Evolutionary conservation across 2,888 invertebrate genomes (phyloP).

Genomic region (Buathra laborator): DNA sequence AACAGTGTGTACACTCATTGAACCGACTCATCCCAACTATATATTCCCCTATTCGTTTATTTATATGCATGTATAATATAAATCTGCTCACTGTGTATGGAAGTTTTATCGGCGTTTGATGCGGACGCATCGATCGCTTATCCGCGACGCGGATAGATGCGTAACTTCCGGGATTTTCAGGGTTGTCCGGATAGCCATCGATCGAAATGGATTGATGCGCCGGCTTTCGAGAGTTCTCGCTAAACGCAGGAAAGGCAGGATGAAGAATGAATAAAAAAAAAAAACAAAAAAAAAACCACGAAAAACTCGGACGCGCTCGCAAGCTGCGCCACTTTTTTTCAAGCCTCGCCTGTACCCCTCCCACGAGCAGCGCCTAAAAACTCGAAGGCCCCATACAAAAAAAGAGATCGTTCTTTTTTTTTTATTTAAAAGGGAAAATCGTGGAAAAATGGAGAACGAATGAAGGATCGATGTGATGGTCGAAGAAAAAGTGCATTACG

Average conservation of each 20-base stretch:
- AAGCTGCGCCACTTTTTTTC: constrained; percentile 75
- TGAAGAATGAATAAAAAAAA: constrained; percentile 8
- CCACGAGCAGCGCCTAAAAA: constrained; percentile 50
- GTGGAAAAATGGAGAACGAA: constrained; percentile 25
- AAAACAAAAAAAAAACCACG: constrained; percentile 31
- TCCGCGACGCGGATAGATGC: constrained; percentile 66
- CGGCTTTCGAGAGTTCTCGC: constrained; percentile 66
- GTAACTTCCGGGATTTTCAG: constrained; percentile 77
- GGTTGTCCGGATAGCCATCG: constrained; percentile 58
- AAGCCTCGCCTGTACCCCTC: constrained; percentile 56
- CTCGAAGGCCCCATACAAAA: constrained; percentile 64
- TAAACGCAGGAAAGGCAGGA: constrained; percentile 21
- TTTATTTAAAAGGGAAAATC: constrained; percentile 59
- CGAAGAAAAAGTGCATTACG: constrained; percentile 24
- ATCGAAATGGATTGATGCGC: constrained; percentile 47
- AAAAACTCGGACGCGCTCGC: constrained; percentile 71
- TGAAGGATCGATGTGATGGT: background rate
- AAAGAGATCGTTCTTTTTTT: constrained; percentile 54
- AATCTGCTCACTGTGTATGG: constrained; percentile 59
- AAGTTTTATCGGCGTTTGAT: constrained; percentile 59
- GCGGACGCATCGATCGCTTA: constrained; percentile 31
- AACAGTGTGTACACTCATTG: constrained; percentile 21
- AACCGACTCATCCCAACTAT: background rate
- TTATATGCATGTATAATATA: constrained; percentile 52
- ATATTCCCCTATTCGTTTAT: constrained; percentile 29